These are phyloP conservation scores for Caenorhabditis inopinata DNA, from an alignment of 1,140 invertebrate genomes.

Conservation along the genomic window DNA sequence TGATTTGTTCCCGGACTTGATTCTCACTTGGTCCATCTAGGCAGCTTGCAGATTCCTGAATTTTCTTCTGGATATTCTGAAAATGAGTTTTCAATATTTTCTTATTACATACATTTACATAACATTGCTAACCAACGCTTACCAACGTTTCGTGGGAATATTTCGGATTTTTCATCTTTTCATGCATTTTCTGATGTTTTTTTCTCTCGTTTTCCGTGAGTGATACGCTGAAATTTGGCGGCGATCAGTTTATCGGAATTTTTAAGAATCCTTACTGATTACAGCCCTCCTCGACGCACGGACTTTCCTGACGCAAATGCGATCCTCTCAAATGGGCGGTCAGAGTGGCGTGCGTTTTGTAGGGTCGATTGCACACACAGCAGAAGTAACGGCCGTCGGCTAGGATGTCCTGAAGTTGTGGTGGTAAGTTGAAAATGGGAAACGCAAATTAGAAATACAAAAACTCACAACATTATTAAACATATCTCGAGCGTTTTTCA, in stretches of 20 bases:
- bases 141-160: not conserved
- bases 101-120: not conserved
- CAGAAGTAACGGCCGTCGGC: not conserved
- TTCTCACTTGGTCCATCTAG: not conserved
- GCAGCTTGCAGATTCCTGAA: not conserved
- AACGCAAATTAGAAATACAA: not conserved
- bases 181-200: not conserved
- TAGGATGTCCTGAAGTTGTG: not conserved
- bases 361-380: not conserved
- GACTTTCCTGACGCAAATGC: not conserved
- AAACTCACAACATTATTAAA: constrained; percentile 1
- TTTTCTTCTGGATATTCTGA: not conserved
- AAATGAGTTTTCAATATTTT: not conserved
- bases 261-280: not conserved
- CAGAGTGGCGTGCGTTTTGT: constrained; percentile 6
- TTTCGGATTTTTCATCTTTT: not conserved
- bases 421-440: no score
- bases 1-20: not conserved
- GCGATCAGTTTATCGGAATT: not conserved
- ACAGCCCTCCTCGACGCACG: not conserved
- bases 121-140: no score
- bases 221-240: not conserved
- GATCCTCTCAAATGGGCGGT: not conserved
- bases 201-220: not conserved
- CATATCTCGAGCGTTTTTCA: not conserved